Percentiles rank a stretch among this genome's conserved stretches.
phyloP scores from a whole-genome alignment of 2,888 invertebrate species.

The Hedychridium roseum region DNA sequence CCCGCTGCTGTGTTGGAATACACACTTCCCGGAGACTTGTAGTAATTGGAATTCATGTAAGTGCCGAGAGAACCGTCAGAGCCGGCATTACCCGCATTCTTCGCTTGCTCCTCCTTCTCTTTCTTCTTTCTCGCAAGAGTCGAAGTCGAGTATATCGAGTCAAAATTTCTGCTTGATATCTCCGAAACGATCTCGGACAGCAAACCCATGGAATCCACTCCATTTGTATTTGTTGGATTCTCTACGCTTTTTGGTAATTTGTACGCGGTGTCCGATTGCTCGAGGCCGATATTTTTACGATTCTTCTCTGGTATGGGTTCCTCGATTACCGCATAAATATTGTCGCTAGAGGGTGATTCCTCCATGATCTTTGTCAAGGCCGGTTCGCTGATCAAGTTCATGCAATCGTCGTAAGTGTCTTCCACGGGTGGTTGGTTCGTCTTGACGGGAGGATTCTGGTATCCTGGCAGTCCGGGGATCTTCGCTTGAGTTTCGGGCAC shows the following conservation, averaged over 20 bases:
- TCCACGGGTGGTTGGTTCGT: conserved; percentile 61
- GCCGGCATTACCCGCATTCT: conserved; percentile 38
- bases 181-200: conserved; percentile 88
- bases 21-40: conserved; percentile 70
- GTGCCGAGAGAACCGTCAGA: conserved; percentile 63
- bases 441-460: conserved; percentile 67
- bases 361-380: conserved; percentile 72
- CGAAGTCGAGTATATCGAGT: conserved; percentile 86
- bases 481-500: conserved; percentile 41
- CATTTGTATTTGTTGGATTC: conserved; percentile 51
- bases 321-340: conserved; percentile 88
- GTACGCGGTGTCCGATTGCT: conserved; percentile 58
- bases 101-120: conserved; percentile 56
- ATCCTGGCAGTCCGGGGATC: conserved; percentile 67
- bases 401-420: conserved; percentile 77
- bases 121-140: conserved; percentile 73
- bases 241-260: conserved; percentile 67
- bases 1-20: conserved; percentile 68
- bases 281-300: conserved; percentile 38
- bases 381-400: conserved; percentile 71
- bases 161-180: conserved; percentile 85
- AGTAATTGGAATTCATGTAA: conserved; percentile 69
- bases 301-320: conserved; percentile 71
- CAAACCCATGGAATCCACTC: conserved; percentile 76
- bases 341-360: conserved; percentile 72